Conservation (phyloP, 2,797 vertebrate species). For the Pipistrellus nathusii region DNA sequence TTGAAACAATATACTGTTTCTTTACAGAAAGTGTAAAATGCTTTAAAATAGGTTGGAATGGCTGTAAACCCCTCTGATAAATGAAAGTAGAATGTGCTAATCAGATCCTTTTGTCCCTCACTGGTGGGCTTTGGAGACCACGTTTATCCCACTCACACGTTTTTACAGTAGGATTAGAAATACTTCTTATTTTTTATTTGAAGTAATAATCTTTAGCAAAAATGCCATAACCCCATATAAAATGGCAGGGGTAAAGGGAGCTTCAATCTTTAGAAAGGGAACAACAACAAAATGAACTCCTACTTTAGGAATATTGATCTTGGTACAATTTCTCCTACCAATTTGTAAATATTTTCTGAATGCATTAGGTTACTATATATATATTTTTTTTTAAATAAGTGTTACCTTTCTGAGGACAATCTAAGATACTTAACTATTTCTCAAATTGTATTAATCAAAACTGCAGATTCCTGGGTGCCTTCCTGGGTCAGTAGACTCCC, state of each 20-base stretch:
- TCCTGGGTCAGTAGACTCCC: not conserved
- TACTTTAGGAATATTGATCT: conserved; percentile 24
- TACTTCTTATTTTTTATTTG: not conserved
- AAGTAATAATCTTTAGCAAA: conserved; percentile 7
- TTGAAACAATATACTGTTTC: conserved; percentile 29
- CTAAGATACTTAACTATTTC: not conserved
- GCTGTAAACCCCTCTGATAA: not conserved
- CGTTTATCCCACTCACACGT: not conserved
- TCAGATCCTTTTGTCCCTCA: not conserved
- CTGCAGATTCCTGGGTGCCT: not conserved
- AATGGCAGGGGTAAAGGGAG: not conserved
- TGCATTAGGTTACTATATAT: not conserved
- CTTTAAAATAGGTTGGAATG: not conserved
- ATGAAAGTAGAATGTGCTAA: not conserved
- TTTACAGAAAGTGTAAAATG: conserved; percentile 21
- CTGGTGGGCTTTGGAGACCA: not conserved
- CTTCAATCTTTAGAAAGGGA: not conserved
- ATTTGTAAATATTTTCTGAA: not conserved
- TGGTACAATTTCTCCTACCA: conserved; percentile 31
- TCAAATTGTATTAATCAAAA: not conserved
- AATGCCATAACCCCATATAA: not conserved
- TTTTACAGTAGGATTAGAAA: not conserved
- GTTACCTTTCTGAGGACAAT: not conserved
- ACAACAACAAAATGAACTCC: conserved; percentile 15
- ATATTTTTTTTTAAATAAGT: not conserved